These are phyloP conservation scores for Poeciliopsis retropinna DNA, from an alignment of 2,113 vertebrate species.

Conservation along the genomic window DNA sequence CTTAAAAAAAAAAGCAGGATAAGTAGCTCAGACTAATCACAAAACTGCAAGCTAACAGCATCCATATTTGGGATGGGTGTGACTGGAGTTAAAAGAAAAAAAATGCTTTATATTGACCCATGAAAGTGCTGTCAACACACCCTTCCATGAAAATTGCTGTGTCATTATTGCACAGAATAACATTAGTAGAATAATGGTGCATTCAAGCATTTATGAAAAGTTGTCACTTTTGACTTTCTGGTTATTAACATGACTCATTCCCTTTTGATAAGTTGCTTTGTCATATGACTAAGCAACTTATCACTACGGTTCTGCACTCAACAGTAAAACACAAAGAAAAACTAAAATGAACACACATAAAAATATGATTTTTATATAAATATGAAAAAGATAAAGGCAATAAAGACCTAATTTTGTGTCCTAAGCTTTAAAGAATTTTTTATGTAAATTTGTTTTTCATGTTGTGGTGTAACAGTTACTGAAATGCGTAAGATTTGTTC, in stretches of 20 bases:
- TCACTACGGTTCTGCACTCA: neutral
- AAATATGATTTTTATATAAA: neutral
- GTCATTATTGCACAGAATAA: constrained; percentile 53
- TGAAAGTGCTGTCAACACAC: neutral
- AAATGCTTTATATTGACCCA: neutral
- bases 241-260: neutral
- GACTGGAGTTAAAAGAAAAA: neutral
- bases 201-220: neutral
- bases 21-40: neutral
- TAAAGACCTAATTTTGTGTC: neutral
- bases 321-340: neutral
- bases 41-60: neutral
- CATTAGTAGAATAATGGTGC: neutral
- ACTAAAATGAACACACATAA: neutral
- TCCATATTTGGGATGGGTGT: neutral
- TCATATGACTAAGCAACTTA: neutral
- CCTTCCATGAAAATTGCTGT: constrained; percentile 11
- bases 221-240: neutral
- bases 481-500: no score
- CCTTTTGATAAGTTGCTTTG: no score
- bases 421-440: neutral
- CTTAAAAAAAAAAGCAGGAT: neutral
- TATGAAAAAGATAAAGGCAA: no score
- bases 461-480: no score
- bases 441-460: neutral